These are phyloP conservation scores for Brachypteracias leptosomus DNA, from an alignment of 2,113 vertebrate genomes.

Conservation along the genomic window DNA sequence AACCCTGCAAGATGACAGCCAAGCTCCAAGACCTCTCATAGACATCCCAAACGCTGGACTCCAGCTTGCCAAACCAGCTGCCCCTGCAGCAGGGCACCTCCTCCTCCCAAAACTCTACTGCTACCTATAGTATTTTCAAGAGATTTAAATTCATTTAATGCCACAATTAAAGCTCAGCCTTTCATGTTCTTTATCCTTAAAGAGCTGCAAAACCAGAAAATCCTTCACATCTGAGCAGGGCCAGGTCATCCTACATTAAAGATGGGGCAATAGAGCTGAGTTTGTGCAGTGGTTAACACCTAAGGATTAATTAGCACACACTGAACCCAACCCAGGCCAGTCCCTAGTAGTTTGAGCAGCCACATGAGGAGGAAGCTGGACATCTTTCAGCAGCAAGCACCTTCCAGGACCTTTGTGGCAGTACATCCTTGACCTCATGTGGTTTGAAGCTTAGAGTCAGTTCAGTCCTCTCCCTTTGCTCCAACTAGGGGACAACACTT, in stretches of 20 bases:
- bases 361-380: neutral
- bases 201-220: conserved; percentile 34
- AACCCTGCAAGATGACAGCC: neutral
- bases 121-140: neutral
- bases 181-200: neutral
- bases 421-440: neutral
- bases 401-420: neutral
- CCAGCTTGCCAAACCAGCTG: neutral
- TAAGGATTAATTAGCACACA: neutral
- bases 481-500: neutral
- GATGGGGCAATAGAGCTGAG: neutral
- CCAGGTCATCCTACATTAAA: neutral
- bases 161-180: neutral
- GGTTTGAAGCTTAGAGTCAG: neutral
- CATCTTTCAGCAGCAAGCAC: neutral
- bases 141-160: neutral
- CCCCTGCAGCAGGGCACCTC: neutral
- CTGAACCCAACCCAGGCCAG: neutral
- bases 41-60: neutral
- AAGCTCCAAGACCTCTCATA: neutral
- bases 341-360: neutral
- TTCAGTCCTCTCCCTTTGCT: neutral
- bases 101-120: neutral
- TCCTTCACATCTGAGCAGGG: neutral
- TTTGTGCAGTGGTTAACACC: neutral